phyloP scores from a whole-genome alignment of 2,113 vertebrate genomes.

The Polypterus senegalus region DNA sequence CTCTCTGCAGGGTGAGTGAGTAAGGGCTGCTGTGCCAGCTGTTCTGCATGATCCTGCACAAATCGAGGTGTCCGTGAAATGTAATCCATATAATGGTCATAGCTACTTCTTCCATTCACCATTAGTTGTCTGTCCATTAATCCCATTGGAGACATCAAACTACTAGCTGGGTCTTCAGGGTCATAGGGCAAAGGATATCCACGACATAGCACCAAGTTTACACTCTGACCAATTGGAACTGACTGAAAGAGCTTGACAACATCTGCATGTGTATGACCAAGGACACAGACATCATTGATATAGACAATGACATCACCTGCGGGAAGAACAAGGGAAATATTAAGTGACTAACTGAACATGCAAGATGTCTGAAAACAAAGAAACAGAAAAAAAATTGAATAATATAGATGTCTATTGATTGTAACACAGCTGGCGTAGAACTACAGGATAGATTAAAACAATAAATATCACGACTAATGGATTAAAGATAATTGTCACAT shows the following conservation, averaged over 20 bases:
- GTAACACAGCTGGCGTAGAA: too few relatives aligned
- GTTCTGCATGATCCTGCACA: conserved; percentile 70
- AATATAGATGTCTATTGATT: neutral
- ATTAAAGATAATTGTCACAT: neutral
- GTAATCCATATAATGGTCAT: conserved; percentile 95
- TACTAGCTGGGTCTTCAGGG: conserved; percentile 77
- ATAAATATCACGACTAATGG: too few relatives aligned
- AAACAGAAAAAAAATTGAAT: conserved; percentile 1
- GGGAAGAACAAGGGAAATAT: conserved; percentile 39
- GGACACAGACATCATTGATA: conserved; percentile 94
- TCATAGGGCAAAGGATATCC: conserved; percentile 94
- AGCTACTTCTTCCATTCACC: conserved; percentile 86
- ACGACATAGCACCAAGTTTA: conserved; percentile 87
- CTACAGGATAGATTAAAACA: too few relatives aligned
- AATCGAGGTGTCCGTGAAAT: conserved; percentile 85
- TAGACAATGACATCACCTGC: conserved; percentile 96
- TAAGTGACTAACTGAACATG: conserved; percentile 27
- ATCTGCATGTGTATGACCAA: conserved; percentile 94
- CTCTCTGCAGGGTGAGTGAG: conserved; percentile 74
- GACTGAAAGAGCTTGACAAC: conserved; percentile 98
- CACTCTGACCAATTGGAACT: conserved; percentile 91
- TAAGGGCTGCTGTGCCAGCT: conserved; percentile 54
- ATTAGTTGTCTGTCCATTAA: conserved; percentile 85
- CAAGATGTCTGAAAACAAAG: neutral
- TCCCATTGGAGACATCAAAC: conserved; percentile 80